Conservation (phyloP, 2,113 vertebrate species). For the Hypanus sabinus region DNA sequence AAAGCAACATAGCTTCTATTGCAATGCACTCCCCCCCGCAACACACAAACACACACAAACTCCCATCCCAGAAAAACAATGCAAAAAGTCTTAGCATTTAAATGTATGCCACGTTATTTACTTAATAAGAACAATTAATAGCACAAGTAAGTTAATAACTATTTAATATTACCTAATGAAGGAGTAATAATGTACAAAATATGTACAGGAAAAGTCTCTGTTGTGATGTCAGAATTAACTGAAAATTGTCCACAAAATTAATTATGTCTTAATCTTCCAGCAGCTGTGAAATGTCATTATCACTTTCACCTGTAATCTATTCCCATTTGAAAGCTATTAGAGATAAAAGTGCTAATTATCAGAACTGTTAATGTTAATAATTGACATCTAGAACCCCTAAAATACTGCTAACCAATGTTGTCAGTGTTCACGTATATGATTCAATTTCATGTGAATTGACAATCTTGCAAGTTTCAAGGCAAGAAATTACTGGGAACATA, state of each 20-base stretch:
- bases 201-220: not conserved
- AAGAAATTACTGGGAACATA: too few relatives aligned
- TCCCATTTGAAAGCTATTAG: slow-evolving; percentile 27
- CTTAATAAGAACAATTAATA: not conserved
- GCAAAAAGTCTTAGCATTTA: not conserved
- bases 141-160: not conserved
- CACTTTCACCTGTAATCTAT: slow-evolving; percentile 34
- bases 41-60: too few relatives aligned
- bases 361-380: slow-evolving; percentile 31
- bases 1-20: not conserved
- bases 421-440: not conserved
- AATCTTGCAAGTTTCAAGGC: not conserved
- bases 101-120: not conserved
- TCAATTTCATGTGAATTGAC: not conserved
- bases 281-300: slow-evolving; percentile 35
- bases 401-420: not conserved
- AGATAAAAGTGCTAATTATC: slow-evolving; percentile 29
- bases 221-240: not conserved
- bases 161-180: not conserved
- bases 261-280: slow-evolving; percentile 32
- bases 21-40: not conserved
- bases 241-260: slow-evolving; percentile 32
- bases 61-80: not conserved
- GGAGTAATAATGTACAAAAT: not conserved
- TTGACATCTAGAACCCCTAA: slow-evolving; percentile 20